Evolutionary conservation across 2,888 invertebrate species (phyloP), one percentile per base, ranked within the genome.

Genomic region (Erebia aethiops): DNA sequence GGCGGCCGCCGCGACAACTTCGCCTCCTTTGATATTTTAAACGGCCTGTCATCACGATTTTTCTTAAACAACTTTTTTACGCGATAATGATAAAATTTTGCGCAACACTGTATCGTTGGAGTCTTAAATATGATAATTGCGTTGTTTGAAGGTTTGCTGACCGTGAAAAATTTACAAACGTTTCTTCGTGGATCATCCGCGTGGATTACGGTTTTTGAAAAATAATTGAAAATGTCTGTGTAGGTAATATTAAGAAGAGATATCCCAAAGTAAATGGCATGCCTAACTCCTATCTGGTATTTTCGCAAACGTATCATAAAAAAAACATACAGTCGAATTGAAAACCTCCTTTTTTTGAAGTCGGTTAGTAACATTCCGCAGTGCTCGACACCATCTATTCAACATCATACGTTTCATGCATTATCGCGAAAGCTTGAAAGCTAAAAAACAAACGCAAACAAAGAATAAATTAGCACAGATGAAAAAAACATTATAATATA

Each of bases 11-110:
- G 35, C 35, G 35, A 35, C 35, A 35, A 35, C 35, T 35, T 62
- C 57, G 67, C 52, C 63, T 67, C 64, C 73, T 74, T 71, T 72
- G 71, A 74, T 71, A 72, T 67, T 74, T 71, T 74, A 71, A 71
- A 72, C 69, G 66, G 62, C 71, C 63, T 57, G 62, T 70, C 72
- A 67, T 54, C 57, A 51, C 49, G 41, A 58, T 69, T 65, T 58
- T 64, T 54, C 54, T 65, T 54, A 46, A 14, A 51, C 10, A 70
- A 70, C 51, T 70, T 54, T 64, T 61, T 66, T 57, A 26, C 10
- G 35, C 49, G 46, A 67, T 66, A 58, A 49, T 52, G 54, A 52
- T 26, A 41, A 52, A 54, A 60, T n/a, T 60, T 43, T 16, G 43
- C 43, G 43, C 3, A 41, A 43, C 18, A 13, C 13, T 61, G 35